phyloP scores from a whole-genome alignment of 1,140 invertebrate genomes.

The Drosophila miranda region DNA sequence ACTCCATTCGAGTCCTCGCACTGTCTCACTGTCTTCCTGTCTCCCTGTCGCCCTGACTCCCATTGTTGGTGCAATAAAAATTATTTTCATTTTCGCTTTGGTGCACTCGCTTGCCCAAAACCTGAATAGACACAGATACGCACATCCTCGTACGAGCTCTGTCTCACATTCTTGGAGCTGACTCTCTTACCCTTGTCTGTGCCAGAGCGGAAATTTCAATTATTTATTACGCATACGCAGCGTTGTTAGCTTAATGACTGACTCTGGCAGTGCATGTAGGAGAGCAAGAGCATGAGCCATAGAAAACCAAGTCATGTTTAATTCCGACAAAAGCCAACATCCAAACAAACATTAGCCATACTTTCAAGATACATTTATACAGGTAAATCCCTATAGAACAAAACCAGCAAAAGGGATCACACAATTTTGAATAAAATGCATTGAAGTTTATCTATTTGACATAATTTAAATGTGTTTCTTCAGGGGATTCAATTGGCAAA shows the following conservation, averaged over 20 bases:
- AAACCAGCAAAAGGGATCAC: constrained; percentile 11
- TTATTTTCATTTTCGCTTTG: constrained; percentile 76
- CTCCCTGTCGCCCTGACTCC: background rate
- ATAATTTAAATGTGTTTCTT: too few species aligned
- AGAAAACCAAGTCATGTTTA: too few species aligned
- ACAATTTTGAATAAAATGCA: constrained; percentile 31
- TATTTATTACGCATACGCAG: constrained; percentile 75
- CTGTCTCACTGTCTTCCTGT: background rate
- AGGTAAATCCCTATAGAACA: constrained; percentile 39
- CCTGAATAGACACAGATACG: constrained; percentile 53
- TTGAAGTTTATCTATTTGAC: constrained; percentile 21
- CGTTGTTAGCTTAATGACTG: constrained; percentile 70
- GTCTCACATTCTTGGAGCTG: constrained; percentile 17
- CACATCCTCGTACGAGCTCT: constrained; percentile 19
- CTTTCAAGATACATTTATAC: too few species aligned
- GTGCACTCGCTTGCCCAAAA: constrained; percentile 75
- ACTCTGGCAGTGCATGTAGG: constrained; percentile 25
- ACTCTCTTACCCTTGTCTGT: constrained; percentile 46
- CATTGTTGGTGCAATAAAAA: constrained; percentile 63
- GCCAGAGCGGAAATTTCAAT: constrained; percentile 66
- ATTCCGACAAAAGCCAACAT: too few species aligned
- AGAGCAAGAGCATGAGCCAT: constrained; percentile 10
- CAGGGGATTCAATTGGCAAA: too few species aligned
- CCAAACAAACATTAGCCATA: background rate
- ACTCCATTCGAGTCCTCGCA: constrained; percentile 23